Base-by-base conservation (phyloP, 2,797 vertebrate genomes). In the Todus mexicanus region DNA sequence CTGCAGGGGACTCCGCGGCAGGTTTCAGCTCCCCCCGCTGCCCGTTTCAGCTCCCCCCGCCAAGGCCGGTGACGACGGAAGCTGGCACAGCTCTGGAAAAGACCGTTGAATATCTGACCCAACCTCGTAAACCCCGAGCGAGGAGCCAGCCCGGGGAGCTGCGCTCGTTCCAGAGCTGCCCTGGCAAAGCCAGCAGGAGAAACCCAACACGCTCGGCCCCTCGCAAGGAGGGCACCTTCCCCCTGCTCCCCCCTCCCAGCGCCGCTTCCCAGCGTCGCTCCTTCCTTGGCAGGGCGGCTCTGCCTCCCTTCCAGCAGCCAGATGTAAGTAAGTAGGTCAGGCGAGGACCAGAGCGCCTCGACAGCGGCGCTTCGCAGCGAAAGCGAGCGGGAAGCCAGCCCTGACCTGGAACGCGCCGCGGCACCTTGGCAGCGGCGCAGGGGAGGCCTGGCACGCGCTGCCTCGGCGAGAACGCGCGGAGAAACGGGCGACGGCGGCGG, bases 291-390 rank as follows among this genome's bases (percentile, higher is more conserved):
- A 78, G 45, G 60, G 72, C 29, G 12, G 31, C 31, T 29, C 70
- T 43, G 85, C 81, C 75, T 74, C 5, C 85, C 61, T 72, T 91
- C 92, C 81, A 77, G 71, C 82, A 69, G 82, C 61, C 87, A 93
- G 87, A 73, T 82, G 83, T 59, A 73, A 82, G 88, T 38, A 84
- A 84, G 84, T 91, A 93, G 68, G 92, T 84, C 70, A 93, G 75
- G 51, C 50, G 53, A 69, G 72, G 54, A 76, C 37, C 81, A 45
- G 53, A 61, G 73, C 15, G 33, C 71, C 82, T 69, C 65, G 8
- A 80, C 78, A 82, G 45, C 51, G 38, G 78, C 77, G 26, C 84
- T 78, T 60, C 38, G 63, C 60, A 93, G 87, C 43, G 25, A 26
- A 87, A 86, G 19, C 19, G 35, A 83, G 74, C 0, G n/a, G 65